A percentile compares a stretch with the other conserved stretches of the same genome.
Conservation (phyloP, 2,797 vertebrate species). For the Acomys russatus region DNA sequence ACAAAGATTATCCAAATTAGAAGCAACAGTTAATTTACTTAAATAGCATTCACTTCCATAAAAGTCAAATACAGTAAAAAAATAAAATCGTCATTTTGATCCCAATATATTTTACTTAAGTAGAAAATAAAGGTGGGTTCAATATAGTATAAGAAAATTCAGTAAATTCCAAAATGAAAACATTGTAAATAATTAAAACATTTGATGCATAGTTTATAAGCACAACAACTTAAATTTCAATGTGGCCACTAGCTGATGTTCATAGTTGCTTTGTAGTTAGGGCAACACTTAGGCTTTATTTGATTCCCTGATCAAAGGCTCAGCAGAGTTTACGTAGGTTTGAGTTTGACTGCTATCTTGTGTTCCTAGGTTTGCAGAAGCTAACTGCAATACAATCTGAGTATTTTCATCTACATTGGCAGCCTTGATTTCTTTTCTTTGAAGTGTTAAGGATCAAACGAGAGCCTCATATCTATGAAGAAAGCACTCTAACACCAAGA, state of each 20-base stretch:
- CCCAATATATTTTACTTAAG: constrained; percentile 40
- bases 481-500: neutral
- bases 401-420: neutral
- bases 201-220: constrained; percentile 52
- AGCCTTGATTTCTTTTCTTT: constrained; percentile 3
- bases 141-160: constrained; percentile 49
- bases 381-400: neutral
- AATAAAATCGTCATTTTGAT: constrained; percentile 35
- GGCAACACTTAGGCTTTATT: constrained; percentile 43
- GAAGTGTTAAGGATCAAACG: neutral
- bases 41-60: constrained; percentile 49
- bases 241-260: constrained; percentile 33
- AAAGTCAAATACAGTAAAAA: constrained; percentile 60
- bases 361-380: constrained; percentile 53
- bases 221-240: constrained; percentile 65
- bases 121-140: constrained; percentile 39
- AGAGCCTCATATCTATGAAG: neutral
- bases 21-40: constrained; percentile 40
- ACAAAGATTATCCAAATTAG: constrained; percentile 46
- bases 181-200: constrained; percentile 51
- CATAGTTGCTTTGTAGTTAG: constrained; percentile 40
- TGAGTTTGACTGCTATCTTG: constrained; percentile 36
- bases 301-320: constrained; percentile 58
- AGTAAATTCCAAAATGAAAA: constrained; percentile 55
- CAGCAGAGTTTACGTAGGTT: constrained; percentile 12